These are phyloP conservation scores for Metallyticus violacea DNA, from an alignment of 2,888 invertebrate species.

Conservation along the genomic window DNA sequence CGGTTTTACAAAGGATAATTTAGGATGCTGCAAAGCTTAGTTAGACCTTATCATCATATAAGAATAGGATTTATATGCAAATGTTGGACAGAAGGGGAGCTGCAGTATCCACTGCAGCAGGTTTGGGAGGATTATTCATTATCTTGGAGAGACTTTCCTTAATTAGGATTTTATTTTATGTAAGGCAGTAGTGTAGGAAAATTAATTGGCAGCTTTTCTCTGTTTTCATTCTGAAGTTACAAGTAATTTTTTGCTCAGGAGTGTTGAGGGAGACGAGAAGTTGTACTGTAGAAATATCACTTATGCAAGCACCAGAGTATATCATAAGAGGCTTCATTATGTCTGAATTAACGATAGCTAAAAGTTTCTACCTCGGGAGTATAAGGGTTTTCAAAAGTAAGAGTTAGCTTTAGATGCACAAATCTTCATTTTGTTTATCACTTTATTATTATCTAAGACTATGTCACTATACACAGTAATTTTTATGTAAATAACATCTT, in stretches of 20 bases:
- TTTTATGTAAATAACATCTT: no score
- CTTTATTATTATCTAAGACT: no score
- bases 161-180: constrained; percentile 17
- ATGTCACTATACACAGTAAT: no score
- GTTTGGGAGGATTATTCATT: background rate
- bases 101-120: no score
- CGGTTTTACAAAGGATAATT: constrained; percentile 2
- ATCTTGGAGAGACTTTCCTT: constrained; percentile 5
- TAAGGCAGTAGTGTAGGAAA: background rate
- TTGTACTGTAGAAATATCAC: background rate
- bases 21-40: constrained; percentile 5
- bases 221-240: background rate
- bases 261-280: background rate
- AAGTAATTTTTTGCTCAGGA: background rate
- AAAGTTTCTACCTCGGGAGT: no score
- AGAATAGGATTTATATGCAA: constrained; percentile 19
- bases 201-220: constrained; percentile 12
- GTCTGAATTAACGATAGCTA: background rate
- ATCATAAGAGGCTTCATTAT: background rate
- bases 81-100: background rate
- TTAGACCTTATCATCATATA: constrained; percentile 14
- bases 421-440: no score
- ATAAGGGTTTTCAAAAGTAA: no score
- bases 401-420: no score
- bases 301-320: background rate